Base-by-base conservation (phyloP, 2,888 invertebrate genomes). In the Onchidella celtica region DNA sequence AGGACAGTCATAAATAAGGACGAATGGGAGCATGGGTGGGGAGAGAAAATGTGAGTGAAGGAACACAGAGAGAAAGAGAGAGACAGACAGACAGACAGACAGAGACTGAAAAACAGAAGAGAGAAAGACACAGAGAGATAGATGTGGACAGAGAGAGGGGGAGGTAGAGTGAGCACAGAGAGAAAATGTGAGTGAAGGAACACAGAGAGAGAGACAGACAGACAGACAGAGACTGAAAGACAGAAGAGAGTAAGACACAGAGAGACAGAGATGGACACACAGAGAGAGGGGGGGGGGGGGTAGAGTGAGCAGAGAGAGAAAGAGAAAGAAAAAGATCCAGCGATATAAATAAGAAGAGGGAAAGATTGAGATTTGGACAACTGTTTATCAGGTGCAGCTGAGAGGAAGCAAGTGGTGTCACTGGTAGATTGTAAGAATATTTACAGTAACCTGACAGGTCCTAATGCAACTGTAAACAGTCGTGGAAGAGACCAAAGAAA, bases 101-200 rank as follows among this genome's bases (percentile, higher is more conserved):
- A 32, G 70, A 79, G 79, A 73, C 38, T 72, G 79, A 63, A 59
- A 34, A n/a, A 27, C 63, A 34, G 57, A 57, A n/a, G 32, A 66
- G 68, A 34, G 59, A 36, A 40, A 68, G 78, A 59, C 59, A 57
- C 38, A 69, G 24, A 69, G 36, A 78, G 38, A 69, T 17, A 78
- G 38, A 36, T 32, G 36, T n/a, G 70, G 69, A 69, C 21, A 63
- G 40, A 72, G 63, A 79, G 65, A 40, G 4, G 72, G 63, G 72
- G 27, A 72, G 63, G 72, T 24, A 65, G 63, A 72, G 14, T 72
- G 72, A 78, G 17, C 47, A 40, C 66, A 32, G 55, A 14, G 57
- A 27, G 68, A 32, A 68, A 38, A 47, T 14, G 27, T 4, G 61
- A 47, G 68, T 17, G 61, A 59, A 61, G 36, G 68, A 61, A 36